phyloP scores from a whole-genome alignment of 2,113 vertebrate genomes.

The Propithecus coquereli region DNA sequence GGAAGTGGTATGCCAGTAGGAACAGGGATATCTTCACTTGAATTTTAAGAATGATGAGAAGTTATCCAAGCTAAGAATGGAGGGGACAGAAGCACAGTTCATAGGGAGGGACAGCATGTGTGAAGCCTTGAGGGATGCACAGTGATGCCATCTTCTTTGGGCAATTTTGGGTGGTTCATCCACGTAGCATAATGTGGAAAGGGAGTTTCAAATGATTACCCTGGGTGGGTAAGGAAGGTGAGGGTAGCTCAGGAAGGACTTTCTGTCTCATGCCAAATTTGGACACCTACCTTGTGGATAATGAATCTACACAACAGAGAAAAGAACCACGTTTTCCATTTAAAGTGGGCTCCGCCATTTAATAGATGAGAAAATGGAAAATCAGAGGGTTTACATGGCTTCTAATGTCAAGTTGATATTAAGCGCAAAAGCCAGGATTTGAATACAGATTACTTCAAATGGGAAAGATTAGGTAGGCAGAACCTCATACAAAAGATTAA shows the following conservation, averaged over 20 bases:
- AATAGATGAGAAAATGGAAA: conserved; percentile 10
- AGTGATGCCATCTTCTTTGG: accelerated
- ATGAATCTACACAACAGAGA: neutral
- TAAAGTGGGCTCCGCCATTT: neutral
- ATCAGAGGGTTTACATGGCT: neutral
- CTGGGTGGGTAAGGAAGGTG: accelerated
- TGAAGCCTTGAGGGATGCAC: accelerated
- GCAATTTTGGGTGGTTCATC: accelerated
- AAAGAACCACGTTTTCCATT: neutral
- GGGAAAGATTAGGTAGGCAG: neutral
- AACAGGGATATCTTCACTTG: neutral
- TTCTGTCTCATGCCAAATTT: neutral
- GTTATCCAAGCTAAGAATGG: neutral
- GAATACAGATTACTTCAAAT: conserved; percentile 19
- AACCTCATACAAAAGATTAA: conserved; percentile 8
- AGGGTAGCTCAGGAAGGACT: no score
- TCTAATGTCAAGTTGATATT: neutral
- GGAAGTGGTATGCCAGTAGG: neutral
- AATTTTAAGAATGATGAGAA: neutral
- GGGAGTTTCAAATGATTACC: neutral
- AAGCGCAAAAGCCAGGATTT: neutral
- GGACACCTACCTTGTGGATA: no score
- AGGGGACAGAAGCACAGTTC: accelerated
- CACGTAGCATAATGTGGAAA: accelerated
- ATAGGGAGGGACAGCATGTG: neutral